Conservation (phyloP, 2,888 invertebrate species). For the Tinea pellionella region DNA sequence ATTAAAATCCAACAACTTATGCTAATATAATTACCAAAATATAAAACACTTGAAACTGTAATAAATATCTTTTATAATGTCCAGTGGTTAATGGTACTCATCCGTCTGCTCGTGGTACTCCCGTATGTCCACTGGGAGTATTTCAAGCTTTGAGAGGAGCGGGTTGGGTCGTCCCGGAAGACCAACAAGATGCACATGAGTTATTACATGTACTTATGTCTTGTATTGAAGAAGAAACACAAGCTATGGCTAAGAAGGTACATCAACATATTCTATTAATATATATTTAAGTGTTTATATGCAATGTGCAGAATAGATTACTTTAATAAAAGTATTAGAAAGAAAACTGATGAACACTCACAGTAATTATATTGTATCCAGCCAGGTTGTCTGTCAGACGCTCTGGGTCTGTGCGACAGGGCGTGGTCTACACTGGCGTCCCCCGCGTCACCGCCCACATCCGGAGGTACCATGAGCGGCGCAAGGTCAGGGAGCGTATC, state of each 20-base stretch:
- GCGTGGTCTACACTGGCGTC: conserved; percentile 58
- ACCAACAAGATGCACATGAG: conserved; percentile 96
- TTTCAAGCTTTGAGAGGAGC: conserved; percentile 79
- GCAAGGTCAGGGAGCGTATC: conserved; percentile 18
- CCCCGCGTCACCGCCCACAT: conserved; percentile 64
- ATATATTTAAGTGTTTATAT: too few species aligned
- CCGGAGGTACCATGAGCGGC: conserved; percentile 23
- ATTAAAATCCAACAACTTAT: too few species aligned
- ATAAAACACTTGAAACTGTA: too few species aligned
- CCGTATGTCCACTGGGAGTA: conserved; percentile 69
- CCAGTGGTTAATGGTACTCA: conserved; percentile 80
- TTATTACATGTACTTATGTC: conserved; percentile 88
- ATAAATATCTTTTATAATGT: conserved; percentile 14
- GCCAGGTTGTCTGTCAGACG: conserved; percentile 83
- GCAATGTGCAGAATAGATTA: too few species aligned
- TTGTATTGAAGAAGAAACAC: conserved; percentile 90
- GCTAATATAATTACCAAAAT: too few species aligned
- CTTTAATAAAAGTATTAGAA: too few species aligned
- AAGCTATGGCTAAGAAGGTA: conserved; percentile 71
- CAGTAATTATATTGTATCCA: conserved; percentile 21
- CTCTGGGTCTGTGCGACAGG: conserved; percentile 69
- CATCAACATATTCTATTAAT: too few species aligned
- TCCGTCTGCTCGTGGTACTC: conserved; percentile 72
- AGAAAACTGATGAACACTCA: too few species aligned
- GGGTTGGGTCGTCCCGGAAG: conserved; percentile 89